A percentile compares a stretch with the other conserved stretches of the same genome.
Conservation (phyloP, 2,113 vertebrate species). For the Menura novaehollandiae region DNA sequence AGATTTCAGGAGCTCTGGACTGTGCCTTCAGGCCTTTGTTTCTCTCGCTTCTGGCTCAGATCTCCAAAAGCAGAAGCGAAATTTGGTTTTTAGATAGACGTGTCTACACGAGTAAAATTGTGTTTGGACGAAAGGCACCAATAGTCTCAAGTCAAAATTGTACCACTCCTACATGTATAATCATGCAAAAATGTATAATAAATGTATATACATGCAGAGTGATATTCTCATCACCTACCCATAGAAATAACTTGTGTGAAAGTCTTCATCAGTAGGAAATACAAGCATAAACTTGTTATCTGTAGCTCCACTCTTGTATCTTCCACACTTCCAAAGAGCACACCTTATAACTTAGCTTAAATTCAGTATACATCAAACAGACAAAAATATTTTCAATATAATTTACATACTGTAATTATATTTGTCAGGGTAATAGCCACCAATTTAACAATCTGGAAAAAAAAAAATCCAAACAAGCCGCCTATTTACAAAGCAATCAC, state of each 20-base stretch:
- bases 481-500: conserved; percentile 13
- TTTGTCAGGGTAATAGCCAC: conserved; percentile 30
- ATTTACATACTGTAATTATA: conserved; percentile 55
- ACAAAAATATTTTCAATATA: conserved; percentile 67
- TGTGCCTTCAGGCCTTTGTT: conserved; percentile 19
- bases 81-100: neutral
- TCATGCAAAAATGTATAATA: conserved; percentile 78
- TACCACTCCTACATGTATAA: conserved; percentile 80
- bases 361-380: conserved; percentile 74
- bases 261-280: conserved; percentile 86
- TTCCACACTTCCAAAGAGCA: conserved; percentile 83
- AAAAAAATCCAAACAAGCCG: neutral
- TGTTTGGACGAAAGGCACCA: conserved; percentile 29
- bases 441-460: conserved; percentile 17
- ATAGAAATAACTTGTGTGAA: conserved; percentile 79
- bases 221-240: conserved; percentile 82
- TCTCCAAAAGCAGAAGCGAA: neutral
- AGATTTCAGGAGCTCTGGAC: conserved; percentile 8
- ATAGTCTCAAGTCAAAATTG: conserved; percentile 80
- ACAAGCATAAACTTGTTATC: conserved; percentile 82
- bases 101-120: neutral
- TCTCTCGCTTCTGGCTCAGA: neutral
- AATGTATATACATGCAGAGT: conserved; percentile 81
- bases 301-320: conserved; percentile 82
- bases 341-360: conserved; percentile 80